Base-by-base conservation (phyloP, 2,797 vertebrate species). In the Sebastes oblongus region DNA sequence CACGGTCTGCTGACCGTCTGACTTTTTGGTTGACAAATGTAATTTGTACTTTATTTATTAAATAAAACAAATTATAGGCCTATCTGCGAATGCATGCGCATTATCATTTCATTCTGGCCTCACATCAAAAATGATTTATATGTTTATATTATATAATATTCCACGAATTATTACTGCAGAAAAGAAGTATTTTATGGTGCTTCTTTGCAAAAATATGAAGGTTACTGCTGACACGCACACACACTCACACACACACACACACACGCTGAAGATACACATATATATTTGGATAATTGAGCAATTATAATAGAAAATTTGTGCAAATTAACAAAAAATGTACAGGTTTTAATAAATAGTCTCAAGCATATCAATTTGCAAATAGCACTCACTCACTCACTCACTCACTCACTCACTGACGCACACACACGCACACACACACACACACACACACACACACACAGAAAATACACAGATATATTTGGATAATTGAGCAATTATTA, bases 1-100 rank as follows among this genome's bases (percentile, higher is more conserved):
- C 98, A 96, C 96, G 96, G 96, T 97, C 96, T 96, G 95, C 91
- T 93, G 97, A 96, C 96, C 97, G 84, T 96, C 97, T 96, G 93
- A 91, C 95, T 91, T 91, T 91, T 97, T 94, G 95, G 95, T 97
- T 96, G 90, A 90, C 89, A 94, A 91, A 94, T 95, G 94, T 95
- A 91, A 95, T 95, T 95, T 95, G 94, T 96, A 96, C 88, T 94
- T 94, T 94, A 95, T 95, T 95, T 96, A 96, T 95, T 95, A 93
- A 96, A 95, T 95, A 95, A 96, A 96, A 93, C 91, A 93, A 94
- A 93, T 92, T 91, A 94, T 93, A 66, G 64, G 64, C 64, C 64
- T 66, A 94, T 94, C 92, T 95, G 87, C 87, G 83, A 94, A 92
- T 78, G n/a, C 71, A 77, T 73, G 59, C 75, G 70, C 55, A 68